Conservation (phyloP, 2,888 invertebrate species). For the Catocala nupta region DNA sequence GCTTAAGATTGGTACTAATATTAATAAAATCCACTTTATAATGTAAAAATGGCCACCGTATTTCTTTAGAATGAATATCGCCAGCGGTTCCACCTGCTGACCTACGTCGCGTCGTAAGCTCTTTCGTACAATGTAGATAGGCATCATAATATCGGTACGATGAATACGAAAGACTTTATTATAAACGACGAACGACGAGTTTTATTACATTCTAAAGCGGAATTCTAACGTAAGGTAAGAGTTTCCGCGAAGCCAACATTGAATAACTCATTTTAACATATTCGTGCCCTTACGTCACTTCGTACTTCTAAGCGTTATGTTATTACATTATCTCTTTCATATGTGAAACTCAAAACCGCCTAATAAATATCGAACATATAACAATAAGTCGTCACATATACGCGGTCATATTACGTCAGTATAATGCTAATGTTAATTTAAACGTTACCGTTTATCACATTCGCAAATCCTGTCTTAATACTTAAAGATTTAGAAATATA, state of each 20-base stretch:
- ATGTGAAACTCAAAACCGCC: conserved; percentile 29
- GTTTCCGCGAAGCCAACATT: conserved; percentile 28
- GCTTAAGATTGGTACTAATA: no score
- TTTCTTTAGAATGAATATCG: no score
- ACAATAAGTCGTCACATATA: conserved; percentile 28
- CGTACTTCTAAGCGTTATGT: conserved; percentile 30
- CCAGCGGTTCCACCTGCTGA: neutral
- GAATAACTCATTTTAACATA: conserved; percentile 25
- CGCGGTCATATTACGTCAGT: conserved; percentile 27
- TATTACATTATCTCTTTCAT: conserved; percentile 35
- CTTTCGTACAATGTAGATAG: conserved; percentile 27
- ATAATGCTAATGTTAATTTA: conserved; percentile 41
- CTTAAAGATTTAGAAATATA: conserved; percentile 48
- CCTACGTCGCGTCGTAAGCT: neutral
- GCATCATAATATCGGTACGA: conserved; percentile 28
- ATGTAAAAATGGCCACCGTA: no score
- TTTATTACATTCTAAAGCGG: conserved; percentile 34
- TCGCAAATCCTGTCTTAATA: conserved; percentile 41
- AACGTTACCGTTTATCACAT: conserved; percentile 12
- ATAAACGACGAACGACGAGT: conserved; percentile 21
- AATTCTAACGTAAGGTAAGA: conserved; percentile 28
- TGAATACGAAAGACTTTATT: conserved; percentile 39
- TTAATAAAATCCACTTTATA: no score
- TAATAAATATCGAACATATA: conserved; percentile 23
- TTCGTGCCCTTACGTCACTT: conserved; percentile 20